Conservation (phyloP, 2,888 invertebrate species). For the Pachydiplax longipennis region DNA sequence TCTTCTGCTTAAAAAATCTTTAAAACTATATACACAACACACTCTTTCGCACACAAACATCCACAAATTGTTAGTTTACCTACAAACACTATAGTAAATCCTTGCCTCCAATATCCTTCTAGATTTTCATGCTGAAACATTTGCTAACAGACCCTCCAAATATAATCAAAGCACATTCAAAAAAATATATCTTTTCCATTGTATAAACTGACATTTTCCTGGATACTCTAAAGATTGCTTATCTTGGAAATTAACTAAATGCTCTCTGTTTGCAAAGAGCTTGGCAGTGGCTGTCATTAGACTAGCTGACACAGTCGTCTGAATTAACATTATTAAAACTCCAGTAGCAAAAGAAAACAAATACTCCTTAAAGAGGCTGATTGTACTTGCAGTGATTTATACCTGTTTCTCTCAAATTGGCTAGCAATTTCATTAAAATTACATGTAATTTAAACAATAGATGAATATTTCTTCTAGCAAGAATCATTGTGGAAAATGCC, state of each 20-base stretch:
- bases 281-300: constrained; percentile 12
- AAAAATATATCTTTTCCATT: constrained; percentile 32
- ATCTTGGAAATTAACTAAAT: not conserved
- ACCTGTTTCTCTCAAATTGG: not conserved
- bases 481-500: not conserved
- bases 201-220: constrained; percentile 31
- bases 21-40: constrained; percentile 37
- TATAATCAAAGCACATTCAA: constrained; percentile 39
- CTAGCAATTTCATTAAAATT: not conserved
- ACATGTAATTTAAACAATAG: not conserved
- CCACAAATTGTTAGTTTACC: constrained; percentile 16
- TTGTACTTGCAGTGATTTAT: constrained; percentile 5
- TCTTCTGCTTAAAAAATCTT: not conserved
- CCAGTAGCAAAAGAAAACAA: not conserved
- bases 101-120: not conserved
- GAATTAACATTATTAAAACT: not conserved
- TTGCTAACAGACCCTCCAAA: constrained; percentile 21
- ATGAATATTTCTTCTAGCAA: not conserved
- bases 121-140: constrained; percentile 2
- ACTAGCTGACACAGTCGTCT: not conserved
- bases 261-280: not conserved
- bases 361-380: not conserved
- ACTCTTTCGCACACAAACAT: constrained; percentile 28
- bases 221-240: constrained; percentile 21
- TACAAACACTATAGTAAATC: constrained; percentile 23